phyloP scores from a whole-genome alignment of 2,888 invertebrate species.

The Chymomyza procnemis region DNA sequence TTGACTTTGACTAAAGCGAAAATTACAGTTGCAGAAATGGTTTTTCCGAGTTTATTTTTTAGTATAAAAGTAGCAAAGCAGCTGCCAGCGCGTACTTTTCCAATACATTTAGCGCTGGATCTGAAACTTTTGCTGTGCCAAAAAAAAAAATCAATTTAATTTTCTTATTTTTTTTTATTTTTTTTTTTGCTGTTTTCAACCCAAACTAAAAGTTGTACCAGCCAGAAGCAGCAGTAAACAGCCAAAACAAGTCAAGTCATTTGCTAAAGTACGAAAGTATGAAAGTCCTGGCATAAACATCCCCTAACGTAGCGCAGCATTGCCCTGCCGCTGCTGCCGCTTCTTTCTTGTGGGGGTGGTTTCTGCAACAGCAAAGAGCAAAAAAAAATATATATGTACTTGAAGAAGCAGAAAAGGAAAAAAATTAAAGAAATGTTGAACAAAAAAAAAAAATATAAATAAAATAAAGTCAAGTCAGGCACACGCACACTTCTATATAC shows the following conservation, averaged over 20 bases:
- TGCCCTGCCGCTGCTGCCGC: background rate
- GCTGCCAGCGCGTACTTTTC: conserved; percentile 18
- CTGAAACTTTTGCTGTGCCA: background rate
- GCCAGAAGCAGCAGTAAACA: background rate
- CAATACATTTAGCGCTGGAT: conserved; percentile 41
- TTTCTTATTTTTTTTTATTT: conserved; percentile 26
- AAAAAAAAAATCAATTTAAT: conserved; percentile 67
- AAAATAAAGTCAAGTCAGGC: conserved; percentile 26
- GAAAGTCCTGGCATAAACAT: conserved; percentile 58
- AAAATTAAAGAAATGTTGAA: conserved; percentile 66
- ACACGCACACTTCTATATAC: background rate
- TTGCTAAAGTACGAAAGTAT: conserved; percentile 61
- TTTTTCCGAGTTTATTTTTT: background rate
- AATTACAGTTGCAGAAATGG: background rate
- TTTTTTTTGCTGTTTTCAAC: conserved; percentile 20
- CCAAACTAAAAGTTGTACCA: conserved; percentile 49
- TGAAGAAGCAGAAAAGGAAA: conserved; percentile 32
- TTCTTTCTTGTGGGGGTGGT: background rate
- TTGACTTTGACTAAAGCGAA: background rate
- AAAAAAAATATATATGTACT: conserved; percentile 24
- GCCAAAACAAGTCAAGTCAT: conserved; percentile 68
- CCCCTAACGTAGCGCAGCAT: conserved; percentile 41
- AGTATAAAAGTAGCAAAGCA: background rate
- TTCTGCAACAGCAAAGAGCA: conserved; percentile 35
- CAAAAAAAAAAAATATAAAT: conserved; percentile 25